Conservation (phyloP, 1,140 invertebrate genomes). For the Ptiloglossa arizonensis region DNA sequence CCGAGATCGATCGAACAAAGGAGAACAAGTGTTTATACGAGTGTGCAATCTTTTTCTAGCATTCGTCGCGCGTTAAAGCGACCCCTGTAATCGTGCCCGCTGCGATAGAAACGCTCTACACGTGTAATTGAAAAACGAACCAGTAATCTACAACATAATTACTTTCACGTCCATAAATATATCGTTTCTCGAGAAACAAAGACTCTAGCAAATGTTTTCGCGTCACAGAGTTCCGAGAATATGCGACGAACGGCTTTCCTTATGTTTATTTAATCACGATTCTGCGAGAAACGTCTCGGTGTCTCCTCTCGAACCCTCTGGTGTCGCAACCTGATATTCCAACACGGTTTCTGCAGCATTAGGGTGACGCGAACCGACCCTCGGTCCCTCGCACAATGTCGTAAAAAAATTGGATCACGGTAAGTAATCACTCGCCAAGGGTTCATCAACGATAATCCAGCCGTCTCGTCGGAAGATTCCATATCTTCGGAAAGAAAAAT, state of each 20-base stretch:
- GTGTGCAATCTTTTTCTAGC: no score
- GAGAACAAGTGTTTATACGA: no score
- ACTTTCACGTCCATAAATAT: neutral
- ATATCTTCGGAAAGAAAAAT: no score
- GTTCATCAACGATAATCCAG: conserved; percentile 4
- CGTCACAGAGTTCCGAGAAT: conserved; percentile 24
- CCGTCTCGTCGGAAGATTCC: neutral
- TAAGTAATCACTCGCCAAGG: conserved; percentile 32
- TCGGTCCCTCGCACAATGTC: conserved; percentile 29
- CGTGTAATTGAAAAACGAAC: no score
- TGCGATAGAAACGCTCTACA: no score
- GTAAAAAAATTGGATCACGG: conserved; percentile 9
- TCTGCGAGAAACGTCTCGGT: conserved; percentile 55
- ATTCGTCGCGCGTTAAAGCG: no score
- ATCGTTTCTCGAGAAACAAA: conserved; percentile 4
- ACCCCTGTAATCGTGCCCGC: no score
- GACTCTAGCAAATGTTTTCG: conserved; percentile 38
- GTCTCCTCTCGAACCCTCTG: conserved; percentile 24
- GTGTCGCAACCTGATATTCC: conserved; percentile 67
- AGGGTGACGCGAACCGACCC: conserved; percentile 32
- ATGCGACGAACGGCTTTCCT: conserved; percentile 57
- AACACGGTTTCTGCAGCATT: conserved; percentile 62
- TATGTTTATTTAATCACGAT: conserved; percentile 69
- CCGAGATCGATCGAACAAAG: no score
- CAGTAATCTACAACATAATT: no score